Conservation (phyloP, 2,888 invertebrate species). For the Agonum fuliginosum region DNA sequence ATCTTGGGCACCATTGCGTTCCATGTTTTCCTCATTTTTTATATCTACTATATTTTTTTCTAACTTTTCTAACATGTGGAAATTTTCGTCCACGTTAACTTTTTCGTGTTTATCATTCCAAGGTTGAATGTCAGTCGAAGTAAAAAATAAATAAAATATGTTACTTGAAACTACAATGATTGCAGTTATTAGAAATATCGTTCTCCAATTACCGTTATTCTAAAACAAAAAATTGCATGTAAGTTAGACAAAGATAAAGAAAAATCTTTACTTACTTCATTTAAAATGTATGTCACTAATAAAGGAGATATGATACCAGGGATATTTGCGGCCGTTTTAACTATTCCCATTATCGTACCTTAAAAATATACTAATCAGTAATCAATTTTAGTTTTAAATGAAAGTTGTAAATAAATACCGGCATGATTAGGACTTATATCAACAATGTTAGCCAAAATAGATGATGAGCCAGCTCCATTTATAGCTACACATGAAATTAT, state of each 20-base stretch:
- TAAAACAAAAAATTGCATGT: background rate
- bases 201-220: slow-evolving; percentile 7
- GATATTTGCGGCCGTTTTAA: slow-evolving; percentile 16
- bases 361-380: background rate
- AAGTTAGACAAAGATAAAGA: background rate
- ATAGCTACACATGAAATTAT: slow-evolving; percentile 18
- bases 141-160: slow-evolving; percentile 22
- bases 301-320: slow-evolving; percentile 45
- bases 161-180: background rate
- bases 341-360: slow-evolving; percentile 38
- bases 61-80: slow-evolving; percentile 13
- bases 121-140: slow-evolving; percentile 43
- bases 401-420: slow-evolving; percentile 1
- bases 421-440: slow-evolving; percentile 44
- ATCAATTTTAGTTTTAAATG: no score
- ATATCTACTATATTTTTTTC: slow-evolving; percentile 3
- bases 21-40: background rate
- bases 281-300: slow-evolving; percentile 35
- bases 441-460: slow-evolving; percentile 40
- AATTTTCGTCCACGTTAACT: slow-evolving; percentile 2
- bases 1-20: background rate
- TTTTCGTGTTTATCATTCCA: slow-evolving; percentile 17
- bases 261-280: slow-evolving; percentile 9
- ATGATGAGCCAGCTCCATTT: slow-evolving; percentile 36
- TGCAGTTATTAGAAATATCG: slow-evolving; percentile 37